Evolutionary conservation across 1,140 invertebrate genomes (phyloP).

Genomic region (Drosophila setifemur): DNA sequence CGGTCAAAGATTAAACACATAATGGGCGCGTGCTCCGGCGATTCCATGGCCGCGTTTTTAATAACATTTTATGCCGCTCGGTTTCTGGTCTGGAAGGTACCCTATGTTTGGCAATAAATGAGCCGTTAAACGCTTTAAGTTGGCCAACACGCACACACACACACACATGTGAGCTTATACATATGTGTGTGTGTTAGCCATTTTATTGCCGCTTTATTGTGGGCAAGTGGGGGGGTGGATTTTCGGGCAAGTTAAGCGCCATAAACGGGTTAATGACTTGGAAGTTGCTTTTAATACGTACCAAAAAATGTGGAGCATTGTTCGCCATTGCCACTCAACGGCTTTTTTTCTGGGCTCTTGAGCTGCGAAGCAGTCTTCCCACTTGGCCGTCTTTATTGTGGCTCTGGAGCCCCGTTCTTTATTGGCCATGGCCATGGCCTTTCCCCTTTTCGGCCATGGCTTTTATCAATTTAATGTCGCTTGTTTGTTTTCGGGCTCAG

Average conservation of each 20-base stretch:
- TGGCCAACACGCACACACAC: conserved; percentile 2
- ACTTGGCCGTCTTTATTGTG: conserved; percentile 35
- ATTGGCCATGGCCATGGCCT: conserved; percentile 24
- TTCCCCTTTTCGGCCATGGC: conserved; percentile 19
- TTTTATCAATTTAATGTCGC: conserved; percentile 62
- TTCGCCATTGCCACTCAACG: conserved; percentile 42
- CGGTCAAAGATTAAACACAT: conserved; percentile 68
- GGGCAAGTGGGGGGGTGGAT: conserved; percentile 46
- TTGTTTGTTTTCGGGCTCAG: conserved; percentile 58
- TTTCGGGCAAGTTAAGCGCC: conserved; percentile 70
- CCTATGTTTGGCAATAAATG: conserved; percentile 62
- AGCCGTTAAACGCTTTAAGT: conserved; percentile 78
- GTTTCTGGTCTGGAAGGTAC: conserved; percentile 12
- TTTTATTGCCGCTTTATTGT: conserved; percentile 79
- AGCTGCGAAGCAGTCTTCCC: too few species aligned
- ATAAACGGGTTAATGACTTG: conserved; percentile 81
- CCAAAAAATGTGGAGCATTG: conserved; percentile 43
- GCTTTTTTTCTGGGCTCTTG: conserved; percentile 6
- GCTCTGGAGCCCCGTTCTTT: conserved; percentile 41
- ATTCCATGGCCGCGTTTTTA: conserved; percentile 50
- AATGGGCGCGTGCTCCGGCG: conserved; percentile 40
- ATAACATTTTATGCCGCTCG: conserved; percentile 67
- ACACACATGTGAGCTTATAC: conserved; percentile 10
- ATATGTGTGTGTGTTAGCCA: conserved; percentile 35
- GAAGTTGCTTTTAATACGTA: conserved; percentile 75